Evolutionary conservation across 2,888 invertebrate species (phyloP).

Genomic region (Drosophila pegasa): DNA sequence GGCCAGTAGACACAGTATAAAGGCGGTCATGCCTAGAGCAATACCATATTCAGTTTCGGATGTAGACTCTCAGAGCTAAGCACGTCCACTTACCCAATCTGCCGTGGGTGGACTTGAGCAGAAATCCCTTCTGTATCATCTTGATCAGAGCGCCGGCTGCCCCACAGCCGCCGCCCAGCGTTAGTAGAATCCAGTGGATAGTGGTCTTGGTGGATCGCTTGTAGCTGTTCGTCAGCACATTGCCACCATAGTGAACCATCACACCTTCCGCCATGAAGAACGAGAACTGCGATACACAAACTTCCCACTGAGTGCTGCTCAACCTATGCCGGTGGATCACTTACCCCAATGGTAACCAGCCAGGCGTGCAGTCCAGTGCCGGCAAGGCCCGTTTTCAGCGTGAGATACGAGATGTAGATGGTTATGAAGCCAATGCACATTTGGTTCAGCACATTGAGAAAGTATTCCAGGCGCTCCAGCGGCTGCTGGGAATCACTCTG

Average conservation of each 20-base stretch:
- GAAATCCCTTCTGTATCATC: constrained; percentile 76
- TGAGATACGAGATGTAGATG: constrained; percentile 81
- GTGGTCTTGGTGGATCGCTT: constrained; percentile 81
- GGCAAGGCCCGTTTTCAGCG: constrained; percentile 66
- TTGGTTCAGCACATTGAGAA: constrained; percentile 80
- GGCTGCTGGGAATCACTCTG: constrained; percentile 52
- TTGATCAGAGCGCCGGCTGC: constrained; percentile 80
- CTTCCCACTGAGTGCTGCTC: neutral
- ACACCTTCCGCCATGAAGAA: constrained; percentile 83
- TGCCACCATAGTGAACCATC: constrained; percentile 81
- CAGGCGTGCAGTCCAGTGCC: constrained; percentile 80
- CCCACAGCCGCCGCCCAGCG: constrained; percentile 79
- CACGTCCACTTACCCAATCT: constrained; percentile 69
- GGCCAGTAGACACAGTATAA: constrained; percentile 78
- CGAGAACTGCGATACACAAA: constrained; percentile 69
- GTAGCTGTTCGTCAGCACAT: constrained; percentile 74
- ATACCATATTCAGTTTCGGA: neutral
- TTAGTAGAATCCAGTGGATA: constrained; percentile 82
- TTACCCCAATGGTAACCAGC: constrained; percentile 83
- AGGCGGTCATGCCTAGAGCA: constrained; percentile 77
- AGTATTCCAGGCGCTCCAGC: constrained; percentile 66
- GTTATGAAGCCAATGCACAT: constrained; percentile 83
- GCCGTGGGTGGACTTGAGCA: constrained; percentile 74
- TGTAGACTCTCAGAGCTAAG: neutral
- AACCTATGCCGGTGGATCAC: constrained; percentile 26